Evolutionary conservation across 2,113 vertebrate species (phyloP).

Genomic region (Tetrao urogallus): DNA sequence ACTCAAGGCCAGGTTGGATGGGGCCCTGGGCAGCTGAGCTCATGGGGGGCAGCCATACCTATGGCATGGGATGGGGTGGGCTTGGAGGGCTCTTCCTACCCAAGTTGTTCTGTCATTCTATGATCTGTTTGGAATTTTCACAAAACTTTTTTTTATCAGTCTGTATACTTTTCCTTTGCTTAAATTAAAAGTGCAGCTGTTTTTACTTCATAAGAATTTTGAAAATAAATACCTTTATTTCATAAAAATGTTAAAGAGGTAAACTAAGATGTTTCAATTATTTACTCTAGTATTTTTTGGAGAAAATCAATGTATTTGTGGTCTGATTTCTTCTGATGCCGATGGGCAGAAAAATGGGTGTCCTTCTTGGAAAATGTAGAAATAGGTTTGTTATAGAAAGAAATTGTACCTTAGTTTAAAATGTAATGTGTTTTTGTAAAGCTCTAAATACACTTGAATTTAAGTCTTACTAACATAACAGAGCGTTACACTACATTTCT

Average conservation of each 20-base stretch:
- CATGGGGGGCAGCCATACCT: too few species aligned
- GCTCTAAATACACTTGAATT: background rate
- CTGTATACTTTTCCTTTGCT: background rate
- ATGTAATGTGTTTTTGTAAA: background rate
- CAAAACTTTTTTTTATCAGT: background rate
- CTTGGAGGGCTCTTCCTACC: too few species aligned
- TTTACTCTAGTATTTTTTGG: background rate
- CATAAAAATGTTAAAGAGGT: background rate
- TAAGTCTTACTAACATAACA: background rate
- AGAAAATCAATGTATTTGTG: constrained; percentile 2
- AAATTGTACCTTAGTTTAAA: background rate
- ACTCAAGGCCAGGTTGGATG: too few species aligned
- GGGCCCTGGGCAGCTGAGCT: too few species aligned
- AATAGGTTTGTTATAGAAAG: constrained; percentile 6
- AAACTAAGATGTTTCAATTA: constrained; percentile 25
- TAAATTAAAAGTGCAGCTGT: background rate
- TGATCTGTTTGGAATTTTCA: background rate
- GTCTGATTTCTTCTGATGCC: background rate
- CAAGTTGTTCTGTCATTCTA: too few species aligned
- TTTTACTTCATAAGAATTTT: background rate
- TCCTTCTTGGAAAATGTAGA: constrained; percentile 6
- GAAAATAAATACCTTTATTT: constrained; percentile 1
- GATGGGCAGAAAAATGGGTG: constrained; percentile 8
- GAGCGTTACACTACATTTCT: background rate
- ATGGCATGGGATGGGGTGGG: too few species aligned